phyloP scores from a whole-genome alignment of 2,797 vertebrate species.

The Loris lydekkerianus region DNA sequence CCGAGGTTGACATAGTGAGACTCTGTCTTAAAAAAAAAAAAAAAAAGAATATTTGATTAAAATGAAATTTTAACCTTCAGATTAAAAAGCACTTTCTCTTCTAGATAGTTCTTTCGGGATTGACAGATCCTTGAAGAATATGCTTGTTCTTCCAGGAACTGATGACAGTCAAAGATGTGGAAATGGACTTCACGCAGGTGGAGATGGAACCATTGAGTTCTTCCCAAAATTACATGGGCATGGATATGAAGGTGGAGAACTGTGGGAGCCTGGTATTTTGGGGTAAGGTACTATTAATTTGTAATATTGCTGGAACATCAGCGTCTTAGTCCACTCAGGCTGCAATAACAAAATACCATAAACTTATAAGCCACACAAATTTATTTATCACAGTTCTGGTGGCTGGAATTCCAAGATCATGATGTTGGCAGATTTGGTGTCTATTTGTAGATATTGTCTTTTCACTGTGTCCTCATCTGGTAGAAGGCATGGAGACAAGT shows the following conservation, averaged over 20 bases:
- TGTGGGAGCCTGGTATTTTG: conserved; percentile 59
- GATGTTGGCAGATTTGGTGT: neutral
- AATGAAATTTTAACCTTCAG: neutral
- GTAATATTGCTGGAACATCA: neutral
- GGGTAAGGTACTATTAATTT: conserved; percentile 60
- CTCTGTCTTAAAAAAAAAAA: too few relatives aligned
- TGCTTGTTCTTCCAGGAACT: conserved; percentile 55
- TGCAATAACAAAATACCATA: neutral
- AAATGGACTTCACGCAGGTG: conserved; percentile 37
- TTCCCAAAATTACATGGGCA: conserved; percentile 11
- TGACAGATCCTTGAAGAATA: neutral
- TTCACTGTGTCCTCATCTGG: neutral
- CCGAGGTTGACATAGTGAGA: too few relatives aligned
- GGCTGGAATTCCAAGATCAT: neutral
- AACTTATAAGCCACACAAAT: neutral
- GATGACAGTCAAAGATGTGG: conserved; percentile 64
- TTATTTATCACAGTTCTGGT: neutral
- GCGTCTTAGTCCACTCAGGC: neutral
- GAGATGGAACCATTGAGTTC: conserved; percentile 47
- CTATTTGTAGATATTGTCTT: neutral
- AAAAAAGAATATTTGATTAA: neutral
- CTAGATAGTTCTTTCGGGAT: neutral
- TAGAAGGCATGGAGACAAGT: neutral
- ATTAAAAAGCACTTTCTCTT: conserved; percentile 15
- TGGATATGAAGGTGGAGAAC: conserved; percentile 59